A percentile compares a stretch with the other conserved stretches of the same genome.
These are phyloP conservation scores for Xerus rutilus DNA, from an alignment of 2,797 vertebrate genomes.

Conservation along the genomic window DNA sequence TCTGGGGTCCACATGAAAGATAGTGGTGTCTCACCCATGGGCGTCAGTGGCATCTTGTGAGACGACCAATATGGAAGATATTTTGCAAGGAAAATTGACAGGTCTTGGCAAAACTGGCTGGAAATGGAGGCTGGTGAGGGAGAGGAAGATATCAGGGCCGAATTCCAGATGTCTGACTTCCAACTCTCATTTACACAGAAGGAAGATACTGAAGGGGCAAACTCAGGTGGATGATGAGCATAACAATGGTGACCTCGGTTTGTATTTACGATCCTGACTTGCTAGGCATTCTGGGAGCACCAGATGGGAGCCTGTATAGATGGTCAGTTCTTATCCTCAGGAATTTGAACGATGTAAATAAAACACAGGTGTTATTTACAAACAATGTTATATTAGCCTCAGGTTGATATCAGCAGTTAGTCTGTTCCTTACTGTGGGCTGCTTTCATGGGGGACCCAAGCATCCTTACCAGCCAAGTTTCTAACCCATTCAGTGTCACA, in stretches of 20 bases:
- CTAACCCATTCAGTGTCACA: not conserved
- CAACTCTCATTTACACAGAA: not conserved
- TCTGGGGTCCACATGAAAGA: not conserved
- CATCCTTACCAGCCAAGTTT: not conserved
- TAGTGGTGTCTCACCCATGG: not conserved
- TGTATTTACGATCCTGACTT: not conserved
- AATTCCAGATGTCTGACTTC: not conserved
- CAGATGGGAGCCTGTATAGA: not conserved
- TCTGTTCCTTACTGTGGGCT: not conserved
- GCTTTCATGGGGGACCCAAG: not conserved
- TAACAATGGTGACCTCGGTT: not conserved
- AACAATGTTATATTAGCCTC: not conserved
- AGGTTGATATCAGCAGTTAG: not conserved
- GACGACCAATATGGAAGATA: not conserved
- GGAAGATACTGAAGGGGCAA: not conserved
- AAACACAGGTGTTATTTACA: not conserved
- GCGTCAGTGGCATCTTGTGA: too few species aligned
- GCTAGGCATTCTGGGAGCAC: not conserved
- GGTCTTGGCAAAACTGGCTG: not conserved
- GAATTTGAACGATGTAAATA: not conserved
- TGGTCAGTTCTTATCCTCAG: not conserved
- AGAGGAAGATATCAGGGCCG: not conserved
- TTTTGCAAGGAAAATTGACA: not conserved
- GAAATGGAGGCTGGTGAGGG: not conserved
- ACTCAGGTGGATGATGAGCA: too few species aligned